Percentiles rank a stretch among this genome's conserved stretches.
These are phyloP conservation scores for Papilio protenor DNA, from an alignment of 2,888 invertebrate species.

Conservation along the genomic window DNA sequence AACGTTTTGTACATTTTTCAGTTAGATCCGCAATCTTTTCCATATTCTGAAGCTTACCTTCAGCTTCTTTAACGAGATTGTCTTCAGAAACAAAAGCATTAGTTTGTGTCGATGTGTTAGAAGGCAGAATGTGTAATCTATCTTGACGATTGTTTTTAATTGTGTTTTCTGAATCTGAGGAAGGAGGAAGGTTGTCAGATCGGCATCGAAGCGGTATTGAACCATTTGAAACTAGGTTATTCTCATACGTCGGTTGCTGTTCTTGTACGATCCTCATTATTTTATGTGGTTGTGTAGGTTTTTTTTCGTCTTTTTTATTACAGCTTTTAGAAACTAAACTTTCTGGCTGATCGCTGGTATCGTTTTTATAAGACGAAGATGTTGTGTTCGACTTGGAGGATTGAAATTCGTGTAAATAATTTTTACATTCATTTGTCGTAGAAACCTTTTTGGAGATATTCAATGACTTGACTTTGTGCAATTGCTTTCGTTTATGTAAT, in stretches of 20 bases:
- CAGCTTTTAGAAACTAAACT: conserved; percentile 3
- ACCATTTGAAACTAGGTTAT: conserved; percentile 16
- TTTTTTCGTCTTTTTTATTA: conserved; percentile 20
- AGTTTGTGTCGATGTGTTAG: conserved; percentile 71
- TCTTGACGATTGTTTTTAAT: conserved; percentile 35
- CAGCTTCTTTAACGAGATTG: conserved; percentile 71
- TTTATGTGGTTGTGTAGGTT: neutral
- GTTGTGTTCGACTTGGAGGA: conserved; percentile 46
- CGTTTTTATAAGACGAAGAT: conserved; percentile 55
- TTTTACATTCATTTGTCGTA: conserved; percentile 17
- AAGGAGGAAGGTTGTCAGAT: conserved; percentile 49
- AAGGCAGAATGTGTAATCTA: conserved; percentile 50
- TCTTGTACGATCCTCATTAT: neutral
- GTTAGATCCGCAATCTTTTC: conserved; percentile 80
- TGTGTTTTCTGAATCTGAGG: conserved; percentile 57
- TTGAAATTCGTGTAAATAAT: neutral
- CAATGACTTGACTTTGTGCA: conserved; percentile 76
- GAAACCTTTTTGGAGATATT: conserved; percentile 71
- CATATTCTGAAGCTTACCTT: conserved; percentile 78
- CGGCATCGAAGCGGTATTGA: conserved; percentile 45
- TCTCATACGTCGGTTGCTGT: neutral
- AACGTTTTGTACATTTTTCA: conserved; percentile 77
- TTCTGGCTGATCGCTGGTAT: conserved; percentile 9
- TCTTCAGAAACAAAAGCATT: conserved; percentile 62
- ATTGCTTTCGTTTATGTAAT: conserved; percentile 56